Evolutionary conservation across 2,797 vertebrate genomes (phyloP), one percentile per base, ranked within the genome.

Genomic region (Acanthurus leucopareius): DNA sequence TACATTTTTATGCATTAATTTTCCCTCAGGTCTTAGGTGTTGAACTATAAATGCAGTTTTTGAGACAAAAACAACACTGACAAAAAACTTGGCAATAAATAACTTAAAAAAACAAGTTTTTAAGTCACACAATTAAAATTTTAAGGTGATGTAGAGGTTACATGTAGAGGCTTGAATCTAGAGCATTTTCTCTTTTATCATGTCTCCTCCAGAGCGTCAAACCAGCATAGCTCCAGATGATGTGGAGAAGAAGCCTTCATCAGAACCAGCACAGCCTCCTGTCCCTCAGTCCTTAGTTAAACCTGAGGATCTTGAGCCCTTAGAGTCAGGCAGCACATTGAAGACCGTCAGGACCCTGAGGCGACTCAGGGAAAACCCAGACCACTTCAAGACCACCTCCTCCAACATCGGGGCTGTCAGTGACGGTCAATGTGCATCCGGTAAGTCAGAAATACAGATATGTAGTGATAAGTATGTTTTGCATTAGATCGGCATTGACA

Each of bases 311-410:
- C 84, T 96, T 42, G 73, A 93, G 70, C 87, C 94, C 0, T 77
- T 94, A 49, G 89, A 94, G 59, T 83, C 76, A 1, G 94, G 90
- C 66, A 94, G 88, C 75, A 83, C 83, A 49, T 82, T 89, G 73
- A 96, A 94, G 77, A 93, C 83, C 13, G n/a, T 94, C 7, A 91
- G 92, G 91, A 94, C 73, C 0, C 85, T 97, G 54, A 78, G 73
- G 80, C 93, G 86, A 88, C 85, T 86, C 57, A 83, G 8, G 17
- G 86, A 84, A 3, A 85, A 75, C 13, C 89, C 91, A 75, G 54
- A 91, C 51, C 71, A 87, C 81, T 97, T 96, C 69, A 66, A 48
- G 58, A 97, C 96, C 79, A 89, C 95, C 3, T 96, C 96, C 28
- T 96, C 97, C 49, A 75, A 94, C 70, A 96, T 97, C 52, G 93